Conservation (phyloP, 1,140 invertebrate genomes). For the Trichonephila inaurata region DNA sequence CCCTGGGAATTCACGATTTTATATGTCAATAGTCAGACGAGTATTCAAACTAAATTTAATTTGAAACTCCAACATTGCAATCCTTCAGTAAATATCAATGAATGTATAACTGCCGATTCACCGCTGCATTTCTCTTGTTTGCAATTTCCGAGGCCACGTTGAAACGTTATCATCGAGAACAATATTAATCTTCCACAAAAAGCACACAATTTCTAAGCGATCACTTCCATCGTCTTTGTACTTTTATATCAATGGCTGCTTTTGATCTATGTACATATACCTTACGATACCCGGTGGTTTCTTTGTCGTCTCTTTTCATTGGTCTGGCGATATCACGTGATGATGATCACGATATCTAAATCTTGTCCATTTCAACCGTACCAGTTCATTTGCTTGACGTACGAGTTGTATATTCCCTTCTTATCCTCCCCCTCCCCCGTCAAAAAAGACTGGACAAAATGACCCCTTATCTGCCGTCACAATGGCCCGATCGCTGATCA, state of each 20-base stretch:
- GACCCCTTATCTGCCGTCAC: constrained; percentile 35
- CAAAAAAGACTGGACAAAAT: constrained; percentile 6
- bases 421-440: not conserved
- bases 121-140: too few relatives aligned
- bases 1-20: too few relatives aligned
- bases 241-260: not conserved
- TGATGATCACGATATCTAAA: not conserved
- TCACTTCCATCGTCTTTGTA: not conserved
- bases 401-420: not conserved
- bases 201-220: too few relatives aligned
- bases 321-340: not conserved
- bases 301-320: not conserved
- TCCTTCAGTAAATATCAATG: too few relatives aligned
- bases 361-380: not conserved
- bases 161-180: too few relatives aligned
- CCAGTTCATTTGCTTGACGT: constrained; percentile 31
- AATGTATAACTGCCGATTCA: too few relatives aligned
- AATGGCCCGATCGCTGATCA: not conserved
- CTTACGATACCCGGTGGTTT: not conserved
- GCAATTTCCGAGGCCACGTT: too few relatives aligned
- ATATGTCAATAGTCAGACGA: too few relatives aligned
- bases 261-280: not conserved
- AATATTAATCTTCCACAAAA: too few relatives aligned
- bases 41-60: too few relatives aligned
- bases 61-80: too few relatives aligned